Base-by-base conservation (phyloP, 2,113 vertebrate genomes). In the Aptenodytes patagonicus region DNA sequence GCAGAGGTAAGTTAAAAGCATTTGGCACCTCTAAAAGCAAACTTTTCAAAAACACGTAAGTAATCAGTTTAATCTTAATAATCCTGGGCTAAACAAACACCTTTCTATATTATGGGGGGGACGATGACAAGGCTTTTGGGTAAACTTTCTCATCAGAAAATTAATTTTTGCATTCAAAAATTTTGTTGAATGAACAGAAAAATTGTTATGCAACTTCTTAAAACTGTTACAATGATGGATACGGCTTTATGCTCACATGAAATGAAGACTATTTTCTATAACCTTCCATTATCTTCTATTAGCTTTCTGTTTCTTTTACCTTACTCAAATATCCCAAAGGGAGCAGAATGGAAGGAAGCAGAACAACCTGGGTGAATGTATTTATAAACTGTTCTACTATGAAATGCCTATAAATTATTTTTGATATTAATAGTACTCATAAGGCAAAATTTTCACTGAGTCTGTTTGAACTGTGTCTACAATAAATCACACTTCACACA, bases 401-500 rank as follows among this genome's bases (percentile, higher is more conserved):
- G 70, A 91, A 93, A 78, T 36, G 26, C 11, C 49, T 65, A 60
- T 79, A 86, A 70, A 82, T 82, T 77, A 60, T 82, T 89, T 88
- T 73, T 86, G 9, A 44, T 93, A 78, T 91, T 86, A 82, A 82
- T 84, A 88, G 28, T 60, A 60, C 38, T 68, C 60, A 73, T 70
- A 95, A 24, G 79, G 42, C n/a, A 58, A 83, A 55, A 78, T 83
- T 79, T 95, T 93, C 61, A 75, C 61, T 28, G 49, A 68, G 36
- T 68, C 52, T 83, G 10, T 64, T 91, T 91, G 87, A 91, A 83
- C 61, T 78, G 19, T 26, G 6, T 78, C 38, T 82, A 75, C 49
- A 82, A 65, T 95, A 96, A 88, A 96, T 85, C 70, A 68, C 65
- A 83, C 28, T 84, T 82, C 64, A 73, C 16, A 78, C 76, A 18